Evolutionary conservation across 2,113 vertebrate genomes (phyloP).

Genomic region (Beaufortia kweichowensis): DNA sequence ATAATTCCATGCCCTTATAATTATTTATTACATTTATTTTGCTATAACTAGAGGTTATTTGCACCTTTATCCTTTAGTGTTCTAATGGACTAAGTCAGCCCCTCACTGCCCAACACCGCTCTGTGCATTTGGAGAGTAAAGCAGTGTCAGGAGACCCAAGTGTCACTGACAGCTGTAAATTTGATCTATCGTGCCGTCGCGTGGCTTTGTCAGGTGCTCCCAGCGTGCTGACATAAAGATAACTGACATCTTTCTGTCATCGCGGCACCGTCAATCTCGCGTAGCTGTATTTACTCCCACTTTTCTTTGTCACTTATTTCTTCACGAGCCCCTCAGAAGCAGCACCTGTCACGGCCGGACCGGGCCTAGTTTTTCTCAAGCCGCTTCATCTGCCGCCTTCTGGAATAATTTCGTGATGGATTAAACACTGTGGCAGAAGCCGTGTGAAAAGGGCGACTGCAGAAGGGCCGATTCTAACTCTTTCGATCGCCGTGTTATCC

Average conservation of each 20-base stretch:
- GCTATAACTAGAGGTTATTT: too few relatives aligned
- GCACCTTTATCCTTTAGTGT: conserved; percentile 55
- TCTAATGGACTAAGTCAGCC: conserved; percentile 66
- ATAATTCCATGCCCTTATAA: too few relatives aligned
- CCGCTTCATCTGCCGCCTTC: conserved; percentile 43
- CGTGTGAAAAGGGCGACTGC: conserved; percentile 41
- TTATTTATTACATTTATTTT: too few relatives aligned
- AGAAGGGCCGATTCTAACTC: conserved; percentile 49
- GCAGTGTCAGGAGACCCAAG: conserved; percentile 68
- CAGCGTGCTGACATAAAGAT: conserved; percentile 62
- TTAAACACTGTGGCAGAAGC: conserved; percentile 53
- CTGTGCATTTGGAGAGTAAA: conserved; percentile 56
- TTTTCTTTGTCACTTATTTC: conserved; percentile 47
- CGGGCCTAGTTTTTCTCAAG: conserved; percentile 53
- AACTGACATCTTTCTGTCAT: conserved; percentile 67
- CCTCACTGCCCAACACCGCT: neutral
- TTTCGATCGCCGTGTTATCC: conserved; percentile 36
- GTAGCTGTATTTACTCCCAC: conserved; percentile 41
- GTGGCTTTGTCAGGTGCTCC: conserved; percentile 65
- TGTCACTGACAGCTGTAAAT: conserved; percentile 66
- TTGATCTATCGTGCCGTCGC: conserved; percentile 72
- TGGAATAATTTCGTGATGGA: conserved; percentile 60
- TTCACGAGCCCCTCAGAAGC: conserved; percentile 41
- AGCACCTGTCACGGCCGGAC: conserved; percentile 54
- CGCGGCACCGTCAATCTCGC: conserved; percentile 51